Base-by-base conservation (phyloP, 2,113 vertebrate species). In the Alethe castanea region DNA sequence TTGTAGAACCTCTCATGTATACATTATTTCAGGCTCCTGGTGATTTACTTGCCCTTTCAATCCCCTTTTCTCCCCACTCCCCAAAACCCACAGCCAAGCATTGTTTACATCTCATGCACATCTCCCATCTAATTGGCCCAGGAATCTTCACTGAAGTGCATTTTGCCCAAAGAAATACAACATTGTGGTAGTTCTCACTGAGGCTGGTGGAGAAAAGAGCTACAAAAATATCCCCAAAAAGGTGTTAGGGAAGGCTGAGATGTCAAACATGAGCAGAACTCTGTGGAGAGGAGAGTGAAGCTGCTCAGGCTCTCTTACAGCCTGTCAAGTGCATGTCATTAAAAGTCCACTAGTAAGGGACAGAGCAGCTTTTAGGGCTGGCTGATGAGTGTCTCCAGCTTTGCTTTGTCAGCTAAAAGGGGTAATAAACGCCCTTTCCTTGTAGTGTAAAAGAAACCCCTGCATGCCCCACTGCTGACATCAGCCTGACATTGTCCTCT, bases 331-430 rank as follows among this genome's bases (percentile, higher is more conserved):
- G 54, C 54, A 29, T 72, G 67, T 74, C 67, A 69, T 77, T 90
- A 78, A 35, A 66, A 90, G 26, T 11, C 81, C 31, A 45, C 66
- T n/a, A 26, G 50, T 18, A 47, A 86, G 60, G 80, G 85, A 67
- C 35, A 4, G 10, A 31, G 85, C 62, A 85, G 93, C 90, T 95
- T 94, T 90, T 57, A 92, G 88, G 93, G 76, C 48, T 70, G 88
- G 56, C 80, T 96, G 67, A 36, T 50, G 74, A 66, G 67, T 79
- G 19, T 81, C 40, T 62, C n/a, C 16, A 60, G 93, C 82, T 94
- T 83, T 96, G 90, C 94, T 88, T 84, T 86, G 76, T 93, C 92
- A 95, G 93, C 96, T 93, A 28, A 88, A 96, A 95, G 72, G 72
- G 53, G 82, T 92, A 91, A 93, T 96, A 86, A 96, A 83, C 36